A percentile compares a stretch with the other conserved stretches of the same genome.
Evolutionary conservation across 1,140 invertebrate species (phyloP).

Genomic region (Cotesia chilonis): DNA sequence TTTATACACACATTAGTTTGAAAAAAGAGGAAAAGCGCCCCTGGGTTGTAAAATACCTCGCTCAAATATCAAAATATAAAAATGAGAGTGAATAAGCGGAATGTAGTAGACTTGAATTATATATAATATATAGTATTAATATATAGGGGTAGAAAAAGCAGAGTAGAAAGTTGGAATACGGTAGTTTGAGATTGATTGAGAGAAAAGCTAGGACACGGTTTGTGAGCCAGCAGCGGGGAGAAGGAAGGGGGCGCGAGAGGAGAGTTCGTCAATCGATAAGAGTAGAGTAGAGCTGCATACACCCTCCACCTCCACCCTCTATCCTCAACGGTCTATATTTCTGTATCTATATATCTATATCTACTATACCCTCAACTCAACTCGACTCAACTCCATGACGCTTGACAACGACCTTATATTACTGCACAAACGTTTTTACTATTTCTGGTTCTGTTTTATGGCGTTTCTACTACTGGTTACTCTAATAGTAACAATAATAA

Average conservation of each 20-base stretch:
- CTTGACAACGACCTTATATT: background rate
- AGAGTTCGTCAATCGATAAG: conserved; percentile 53
- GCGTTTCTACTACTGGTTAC: too few species aligned
- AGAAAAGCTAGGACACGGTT: conserved; percentile 33
- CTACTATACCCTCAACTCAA: background rate
- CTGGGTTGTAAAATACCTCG: too few species aligned
- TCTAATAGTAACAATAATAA: too few species aligned
- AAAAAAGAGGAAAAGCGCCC: too few species aligned
- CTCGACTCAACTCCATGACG: background rate
- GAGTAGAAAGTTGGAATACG: conserved; percentile 30
- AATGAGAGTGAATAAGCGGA: background rate
- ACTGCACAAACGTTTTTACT: background rate
- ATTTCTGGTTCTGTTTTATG: too few species aligned
- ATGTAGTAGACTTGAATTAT: too few species aligned
- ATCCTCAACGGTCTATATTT: conserved; percentile 31
- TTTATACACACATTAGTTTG: too few species aligned
- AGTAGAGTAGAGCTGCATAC: conserved; percentile 52
- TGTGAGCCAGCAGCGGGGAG: conserved; percentile 2
- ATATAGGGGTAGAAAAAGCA: background rate
- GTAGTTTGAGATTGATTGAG: conserved; percentile 38
- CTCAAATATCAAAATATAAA: conserved; percentile 8
- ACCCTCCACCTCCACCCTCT: conserved; percentile 27
- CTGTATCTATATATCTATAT: background rate
- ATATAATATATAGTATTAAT: too few species aligned
- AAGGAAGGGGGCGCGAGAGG: conserved; percentile 16